Conservation (phyloP, 2,888 invertebrate genomes). For the Drosophila kambysellisi region DNA sequence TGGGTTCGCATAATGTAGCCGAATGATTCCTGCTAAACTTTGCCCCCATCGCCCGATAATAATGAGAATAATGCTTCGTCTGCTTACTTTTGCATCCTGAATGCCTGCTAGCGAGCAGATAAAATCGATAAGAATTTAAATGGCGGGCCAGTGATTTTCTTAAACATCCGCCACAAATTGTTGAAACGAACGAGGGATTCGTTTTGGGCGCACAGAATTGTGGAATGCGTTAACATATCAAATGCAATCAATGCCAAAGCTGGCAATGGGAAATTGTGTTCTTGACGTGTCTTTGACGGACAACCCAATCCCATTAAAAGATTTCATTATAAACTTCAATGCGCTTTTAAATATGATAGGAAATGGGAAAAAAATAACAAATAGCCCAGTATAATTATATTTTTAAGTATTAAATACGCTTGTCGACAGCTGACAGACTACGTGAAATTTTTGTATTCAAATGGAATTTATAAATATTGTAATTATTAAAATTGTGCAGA, state of each 20-base stretch:
- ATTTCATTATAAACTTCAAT: neutral
- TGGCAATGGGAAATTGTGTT: neutral
- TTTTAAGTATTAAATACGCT: neutral
- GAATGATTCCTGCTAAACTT: constrained; percentile 11
- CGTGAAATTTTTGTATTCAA: neutral
- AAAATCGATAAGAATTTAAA: constrained; percentile 79
- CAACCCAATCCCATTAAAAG: neutral
- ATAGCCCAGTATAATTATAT: neutral
- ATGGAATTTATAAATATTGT: neutral
- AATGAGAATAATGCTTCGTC: neutral
- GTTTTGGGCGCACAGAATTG: neutral
- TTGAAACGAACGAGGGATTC: neutral
- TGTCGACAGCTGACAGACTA: neutral
- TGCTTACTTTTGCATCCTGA: constrained; percentile 46
- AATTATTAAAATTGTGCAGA: neutral
- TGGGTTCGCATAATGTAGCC: constrained; percentile 32
- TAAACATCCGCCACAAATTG: neutral
- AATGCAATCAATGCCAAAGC: neutral
- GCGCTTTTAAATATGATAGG: neutral
- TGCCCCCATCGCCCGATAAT: constrained; percentile 3
- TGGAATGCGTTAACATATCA: neutral
- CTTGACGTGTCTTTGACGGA: neutral
- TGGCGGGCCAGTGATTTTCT: constrained; percentile 22
- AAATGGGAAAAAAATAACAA: neutral
- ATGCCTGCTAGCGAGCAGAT: constrained; percentile 65